Percentiles rank a stretch among this genome's conserved stretches.
Evolutionary conservation across 2,797 vertebrate species (phyloP).

Genomic region (Pangasius mekongensis): DNA sequence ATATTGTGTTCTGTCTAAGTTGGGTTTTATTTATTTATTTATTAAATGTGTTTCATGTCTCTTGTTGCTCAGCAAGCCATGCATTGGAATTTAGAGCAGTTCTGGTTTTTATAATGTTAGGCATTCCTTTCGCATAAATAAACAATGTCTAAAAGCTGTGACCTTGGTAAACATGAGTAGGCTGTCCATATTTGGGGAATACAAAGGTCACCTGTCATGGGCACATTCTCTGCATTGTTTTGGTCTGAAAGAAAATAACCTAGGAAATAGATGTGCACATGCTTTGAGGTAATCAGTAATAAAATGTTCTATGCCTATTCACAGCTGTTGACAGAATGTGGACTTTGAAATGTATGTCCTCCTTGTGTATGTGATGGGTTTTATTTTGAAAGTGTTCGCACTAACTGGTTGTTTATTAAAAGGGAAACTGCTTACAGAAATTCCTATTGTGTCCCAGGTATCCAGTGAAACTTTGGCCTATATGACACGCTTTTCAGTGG

Average conservation of each 20-base stretch:
- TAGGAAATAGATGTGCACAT: conserved; percentile 51
- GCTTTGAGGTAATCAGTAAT: conserved; percentile 6
- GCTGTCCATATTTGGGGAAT: conserved; percentile 66
- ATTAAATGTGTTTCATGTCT: not conserved
- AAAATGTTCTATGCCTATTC: conserved; percentile 18
- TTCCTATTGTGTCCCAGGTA: not conserved
- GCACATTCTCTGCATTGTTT: conserved; percentile 71
- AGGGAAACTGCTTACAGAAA: not conserved
- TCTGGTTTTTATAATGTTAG: not conserved
- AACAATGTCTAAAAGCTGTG: conserved; percentile 41
- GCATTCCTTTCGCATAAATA: conserved; percentile 41
- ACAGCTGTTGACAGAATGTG: conserved; percentile 15
- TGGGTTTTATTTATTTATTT: not conserved
- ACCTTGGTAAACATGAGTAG: conserved; percentile 65
- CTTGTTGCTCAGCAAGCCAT: conserved; percentile 17
- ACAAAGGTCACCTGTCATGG: conserved; percentile 72
- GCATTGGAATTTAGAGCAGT: conserved; percentile 26
- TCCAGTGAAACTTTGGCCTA: not conserved
- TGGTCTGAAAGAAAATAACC: conserved; percentile 66
- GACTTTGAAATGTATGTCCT: not conserved
- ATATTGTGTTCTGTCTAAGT: not conserved
- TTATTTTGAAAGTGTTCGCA: conserved; percentile 12
- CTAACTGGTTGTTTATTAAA: conserved; percentile 11
- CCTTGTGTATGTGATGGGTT: conserved; percentile 7
- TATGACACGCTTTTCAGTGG: not conserved